These are phyloP conservation scores for Stramonita haemastoma DNA, from an alignment of 2,888 invertebrate species.

Conservation along the genomic window DNA sequence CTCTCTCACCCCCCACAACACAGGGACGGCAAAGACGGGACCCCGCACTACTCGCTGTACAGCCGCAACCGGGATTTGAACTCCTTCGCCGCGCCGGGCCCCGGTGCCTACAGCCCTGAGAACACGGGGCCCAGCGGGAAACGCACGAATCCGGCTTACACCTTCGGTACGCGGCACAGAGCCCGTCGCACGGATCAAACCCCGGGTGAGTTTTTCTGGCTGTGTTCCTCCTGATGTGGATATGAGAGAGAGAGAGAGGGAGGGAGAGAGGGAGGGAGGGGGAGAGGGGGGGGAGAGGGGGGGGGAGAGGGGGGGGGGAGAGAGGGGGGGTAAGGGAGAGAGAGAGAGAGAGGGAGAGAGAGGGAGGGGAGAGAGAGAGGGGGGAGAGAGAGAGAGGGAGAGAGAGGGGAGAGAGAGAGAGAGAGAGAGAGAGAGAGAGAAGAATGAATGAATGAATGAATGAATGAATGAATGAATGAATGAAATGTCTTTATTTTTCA, in stretches of 20 bases:
- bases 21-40: constrained; percentile 72
- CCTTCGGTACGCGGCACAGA: constrained; percentile 74
- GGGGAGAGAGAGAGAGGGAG: no score
- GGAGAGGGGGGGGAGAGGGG: neutral
- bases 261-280: neutral
- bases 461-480: no score
- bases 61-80: constrained; percentile 64
- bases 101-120: constrained; percentile 75
- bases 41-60: constrained; percentile 75
- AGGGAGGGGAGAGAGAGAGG: no score
- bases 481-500: no score
- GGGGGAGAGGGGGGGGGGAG: neutral
- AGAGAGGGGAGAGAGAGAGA: no score
- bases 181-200: constrained; percentile 72
- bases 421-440: no score
- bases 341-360: no score
- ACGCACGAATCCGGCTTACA: constrained; percentile 69
- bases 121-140: constrained; percentile 64
- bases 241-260: neutral
- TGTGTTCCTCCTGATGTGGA: neutral
- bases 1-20: neutral
- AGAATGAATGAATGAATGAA: no score
- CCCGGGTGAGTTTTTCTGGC: constrained; percentile 65
- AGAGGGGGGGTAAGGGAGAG: no score
- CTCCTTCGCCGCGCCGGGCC: constrained; percentile 72